phyloP scores from a whole-genome alignment of 2,888 invertebrate species.

The Rhagium mordax region DNA sequence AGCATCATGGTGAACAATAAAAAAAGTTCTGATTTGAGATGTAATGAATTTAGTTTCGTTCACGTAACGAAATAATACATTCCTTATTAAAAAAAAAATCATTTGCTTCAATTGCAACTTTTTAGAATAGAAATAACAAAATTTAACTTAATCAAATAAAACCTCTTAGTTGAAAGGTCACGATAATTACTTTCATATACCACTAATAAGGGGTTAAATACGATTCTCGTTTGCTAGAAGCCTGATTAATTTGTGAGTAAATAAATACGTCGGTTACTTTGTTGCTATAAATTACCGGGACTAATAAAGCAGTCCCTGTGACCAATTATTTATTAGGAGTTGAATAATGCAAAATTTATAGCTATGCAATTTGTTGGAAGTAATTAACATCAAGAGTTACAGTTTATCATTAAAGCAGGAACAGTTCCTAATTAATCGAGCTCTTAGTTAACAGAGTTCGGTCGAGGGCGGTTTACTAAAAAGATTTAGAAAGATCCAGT shows the following conservation, averaged over 20 bases:
- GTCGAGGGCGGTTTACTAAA: conserved; percentile 41
- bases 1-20: too few relatives aligned
- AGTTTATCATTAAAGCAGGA: conserved; percentile 58
- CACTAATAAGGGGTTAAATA: not conserved
- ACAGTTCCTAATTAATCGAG: conserved; percentile 58
- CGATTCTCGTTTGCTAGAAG: not conserved
- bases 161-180: too few relatives aligned
- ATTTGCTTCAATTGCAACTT: too few relatives aligned
- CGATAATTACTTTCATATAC: too few relatives aligned
- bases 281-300: conserved; percentile 38
- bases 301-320: conserved; percentile 32
- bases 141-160: too few relatives aligned
- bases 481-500: conserved; percentile 55
- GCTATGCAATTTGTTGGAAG: conserved; percentile 63
- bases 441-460: conserved; percentile 48
- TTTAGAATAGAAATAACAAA: too few relatives aligned
- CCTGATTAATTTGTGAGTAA: not conserved
- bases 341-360: conserved; percentile 56
- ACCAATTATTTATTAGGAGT: conserved; percentile 37
- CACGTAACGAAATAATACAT: too few relatives aligned
- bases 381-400: conserved; percentile 63
- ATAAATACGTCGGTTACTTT: conserved; percentile 11
- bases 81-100: too few relatives aligned
- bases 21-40: too few relatives aligned
- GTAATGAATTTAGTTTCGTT: too few relatives aligned